Evolutionary conservation across 2,888 invertebrate species (phyloP), one percentile per base, ranked within the genome.

Genomic region (Melieria crassipennis): DNA sequence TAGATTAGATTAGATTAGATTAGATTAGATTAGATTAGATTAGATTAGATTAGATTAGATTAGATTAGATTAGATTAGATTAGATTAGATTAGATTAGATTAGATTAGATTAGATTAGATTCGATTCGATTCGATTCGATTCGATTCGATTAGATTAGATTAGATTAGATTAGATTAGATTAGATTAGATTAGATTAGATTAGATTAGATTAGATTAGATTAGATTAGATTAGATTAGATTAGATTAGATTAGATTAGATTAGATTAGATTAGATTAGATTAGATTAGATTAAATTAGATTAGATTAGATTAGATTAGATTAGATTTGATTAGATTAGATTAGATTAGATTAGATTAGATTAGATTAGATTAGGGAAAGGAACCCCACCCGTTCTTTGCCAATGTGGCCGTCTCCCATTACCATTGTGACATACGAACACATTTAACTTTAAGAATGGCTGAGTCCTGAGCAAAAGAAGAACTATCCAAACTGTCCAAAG

Each of bases 51-150:
- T 13, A 58, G 30, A 58, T 58, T 13, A 58, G 30, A 58, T 58
- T 13, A 58, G 30, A 58, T 58, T 13, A 58, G 30, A 58, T 60
- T 6, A 60, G 42, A 60, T 60, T 16, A 60, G 42, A 60, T 60
- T 16, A 60, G 9, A 60, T 60, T 16, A 60, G 42, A 60, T 60
- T 16, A 60, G 42, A 60, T 60, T 16, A 60, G 42, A 60, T 60
- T 16, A 30, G 42, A 60, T 60, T 16, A 60, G 42, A 60, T 60
- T 16, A 60, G 42, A 60, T 60, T 13, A 16, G 42, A 60, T 60
- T 13, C 5, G 42, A 60, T 60, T 13, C 5, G 42, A 60, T 60
- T 13, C 5, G 42, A 60, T 60, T 13, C 5, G 42, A 9, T 16
- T 16, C 0, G 16, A 16, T 16, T 16, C 0, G 16, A 58, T 58